Evolutionary conservation across 2,797 vertebrate species (phyloP), one percentile per base, ranked within the genome.

Genomic region (Chaetophractus vellerosus): DNA sequence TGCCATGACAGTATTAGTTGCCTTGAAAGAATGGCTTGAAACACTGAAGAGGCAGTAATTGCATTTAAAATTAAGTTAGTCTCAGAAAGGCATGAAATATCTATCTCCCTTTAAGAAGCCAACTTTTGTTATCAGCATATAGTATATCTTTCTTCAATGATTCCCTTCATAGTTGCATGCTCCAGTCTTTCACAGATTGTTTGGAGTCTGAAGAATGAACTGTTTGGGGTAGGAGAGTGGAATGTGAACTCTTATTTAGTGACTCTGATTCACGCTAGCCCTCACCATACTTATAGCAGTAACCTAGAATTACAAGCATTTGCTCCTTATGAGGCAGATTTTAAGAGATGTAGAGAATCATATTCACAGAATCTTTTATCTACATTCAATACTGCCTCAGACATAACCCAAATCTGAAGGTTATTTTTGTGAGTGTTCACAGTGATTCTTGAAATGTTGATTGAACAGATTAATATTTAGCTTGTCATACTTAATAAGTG

Each of bases 1-100:
- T 68, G 33, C 91, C 94, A n/a, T 63, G 80, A 84, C 72, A 85
- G 94, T 88, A 85, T 90, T 86, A 96, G 83, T 88, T 97, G 93
- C 95, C 96, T 98, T 98, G 95, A 96, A 52, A 93, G 59, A 88
- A 81, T 52, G 48, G 82, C 6, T 93, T 96, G 83, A 95, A 97
- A 89, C 94, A 90, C 11, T 38, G 76, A 82, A 91, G 96, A 98
- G 80, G 91, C 87, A 94, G 86, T 83, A 94, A 36, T 0, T 82
- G 93, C 94, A 90, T 96, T 95, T 95, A 93, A 63, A 96, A 66
- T 90, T 92, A 82, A 93, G 33, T 68, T 85, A 64, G 45, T 88
- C 69, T 95, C 88, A 80, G 59, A 96, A 95, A 97, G 55, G 76
- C 91, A 81, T 97, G 78, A 74, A 45, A 59, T 57, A 81, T 68